Base-by-base conservation (phyloP, 2,113 vertebrate genomes). In the Rallus limicola region DNA sequence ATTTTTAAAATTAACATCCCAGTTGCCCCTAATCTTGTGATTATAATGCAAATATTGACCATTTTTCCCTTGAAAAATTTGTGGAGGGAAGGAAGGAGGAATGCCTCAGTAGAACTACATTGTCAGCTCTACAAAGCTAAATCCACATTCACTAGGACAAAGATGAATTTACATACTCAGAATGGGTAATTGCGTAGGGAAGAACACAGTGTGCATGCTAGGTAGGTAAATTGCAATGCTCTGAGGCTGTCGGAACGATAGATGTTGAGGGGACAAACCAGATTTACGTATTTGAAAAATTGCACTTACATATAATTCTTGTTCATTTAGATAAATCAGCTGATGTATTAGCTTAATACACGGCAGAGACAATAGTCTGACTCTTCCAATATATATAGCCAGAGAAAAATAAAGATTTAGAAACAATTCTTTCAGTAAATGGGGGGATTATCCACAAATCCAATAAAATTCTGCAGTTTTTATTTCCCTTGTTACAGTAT, bases 41-140 rank as follows among this genome's bases (percentile, higher is more conserved):
- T 87, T 91, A 69, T 70, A 85, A 62, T 80, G 75, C 84, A 94
- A 90, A 93, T 93, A 91, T 82, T 95, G 82, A 59, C 89, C 59
- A 90, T 31, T 63, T 92, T 92, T 76, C 64, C 34, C 71, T 40
- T 84, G 53, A 65, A 87, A 92, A 90, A n/a, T 40, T 10, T 83
- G 50, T 63, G 70, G 72, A 85, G 31, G 31, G 58, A 68, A 78
- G 38, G 68, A 93, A 84, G 62, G 60, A 60, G 58, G 44, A 80
- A 76, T 79, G 92, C 69, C 68, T 95, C 69, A 33, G 76, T 53
- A 31, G 42, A 75, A 36, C 68, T 64, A 26, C 44, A 9, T 11
- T 88, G 88, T 84, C 62, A 62, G 62, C 63, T 86, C 13, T 50
- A 60, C 34, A 84, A 72, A 89, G 50, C 50, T 93, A 72, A 93